Evolutionary conservation across 2,113 vertebrate genomes (phyloP).

Genomic region (Rhinolophus sinicus): DNA sequence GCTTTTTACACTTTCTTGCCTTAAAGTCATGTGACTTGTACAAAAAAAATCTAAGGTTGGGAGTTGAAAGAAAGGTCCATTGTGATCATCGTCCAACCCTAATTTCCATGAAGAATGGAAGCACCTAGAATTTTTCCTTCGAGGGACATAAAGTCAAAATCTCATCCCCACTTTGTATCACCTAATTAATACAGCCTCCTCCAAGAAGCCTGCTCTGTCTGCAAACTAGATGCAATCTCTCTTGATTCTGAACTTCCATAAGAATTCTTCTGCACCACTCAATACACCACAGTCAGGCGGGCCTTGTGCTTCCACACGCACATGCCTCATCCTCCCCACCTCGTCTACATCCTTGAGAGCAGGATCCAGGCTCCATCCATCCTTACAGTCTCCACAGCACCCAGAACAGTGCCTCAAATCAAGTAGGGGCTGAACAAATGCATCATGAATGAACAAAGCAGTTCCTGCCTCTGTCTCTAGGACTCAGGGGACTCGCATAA

Average conservation of each 20-base stretch:
- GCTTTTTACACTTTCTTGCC: neutral
- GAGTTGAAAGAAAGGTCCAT: neutral
- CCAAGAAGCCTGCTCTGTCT: neutral
- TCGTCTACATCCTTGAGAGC: neutral
- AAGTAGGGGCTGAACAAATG: neutral
- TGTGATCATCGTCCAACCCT: neutral
- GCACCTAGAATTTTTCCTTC: neutral
- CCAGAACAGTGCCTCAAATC: neutral
- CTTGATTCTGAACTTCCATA: neutral
- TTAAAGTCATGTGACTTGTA: neutral
- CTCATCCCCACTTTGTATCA: too few species aligned
- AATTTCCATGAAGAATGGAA: neutral
- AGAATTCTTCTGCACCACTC: neutral
- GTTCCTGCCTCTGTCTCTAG: neutral
- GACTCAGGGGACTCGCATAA: neutral
- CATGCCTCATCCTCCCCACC: neutral
- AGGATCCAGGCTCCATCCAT: neutral
- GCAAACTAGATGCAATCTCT: neutral
- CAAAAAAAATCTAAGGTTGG: neutral
- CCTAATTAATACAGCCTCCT: neutral
- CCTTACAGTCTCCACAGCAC: neutral
- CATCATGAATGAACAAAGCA: neutral
- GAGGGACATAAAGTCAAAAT: neutral
- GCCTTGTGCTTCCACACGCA: neutral
- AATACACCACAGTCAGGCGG: accelerated